These are phyloP conservation scores for Cantharis rufa DNA, from an alignment of 2,888 invertebrate species.

Conservation along the genomic window DNA sequence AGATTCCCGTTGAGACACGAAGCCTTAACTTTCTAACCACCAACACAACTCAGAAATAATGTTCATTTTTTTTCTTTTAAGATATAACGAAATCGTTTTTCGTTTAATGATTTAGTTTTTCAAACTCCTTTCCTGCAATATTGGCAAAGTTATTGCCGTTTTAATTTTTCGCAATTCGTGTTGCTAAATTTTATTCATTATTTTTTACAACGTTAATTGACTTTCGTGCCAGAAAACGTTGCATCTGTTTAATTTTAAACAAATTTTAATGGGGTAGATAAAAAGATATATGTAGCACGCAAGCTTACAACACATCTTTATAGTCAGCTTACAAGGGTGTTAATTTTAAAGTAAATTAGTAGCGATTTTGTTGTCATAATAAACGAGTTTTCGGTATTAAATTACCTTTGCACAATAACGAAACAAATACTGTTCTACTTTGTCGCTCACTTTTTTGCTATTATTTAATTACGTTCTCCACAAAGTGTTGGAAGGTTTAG, in stretches of 20 bases:
- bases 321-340: neutral
- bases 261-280: neutral
- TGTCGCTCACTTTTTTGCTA: neutral
- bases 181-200: neutral
- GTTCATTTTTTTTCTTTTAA: neutral
- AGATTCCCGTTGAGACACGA: constrained; percentile 7
- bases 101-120: neutral
- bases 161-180: neutral
- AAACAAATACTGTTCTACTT: neutral
- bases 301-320: neutral
- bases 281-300: neutral
- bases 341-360: constrained; percentile 5
- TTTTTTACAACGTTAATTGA: neutral
- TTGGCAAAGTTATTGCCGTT: neutral
- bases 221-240: neutral
- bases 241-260: neutral
- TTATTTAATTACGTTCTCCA: neutral
- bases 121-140: neutral
- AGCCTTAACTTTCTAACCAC: constrained; percentile 9
- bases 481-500: neutral
- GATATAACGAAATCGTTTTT: neutral
- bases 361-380: neutral
- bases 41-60: constrained; percentile 13
- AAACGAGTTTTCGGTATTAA: neutral
- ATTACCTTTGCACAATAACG: neutral